Conservation (phyloP, 2,797 vertebrate species). For the Sciurus vulgaris region DNA sequence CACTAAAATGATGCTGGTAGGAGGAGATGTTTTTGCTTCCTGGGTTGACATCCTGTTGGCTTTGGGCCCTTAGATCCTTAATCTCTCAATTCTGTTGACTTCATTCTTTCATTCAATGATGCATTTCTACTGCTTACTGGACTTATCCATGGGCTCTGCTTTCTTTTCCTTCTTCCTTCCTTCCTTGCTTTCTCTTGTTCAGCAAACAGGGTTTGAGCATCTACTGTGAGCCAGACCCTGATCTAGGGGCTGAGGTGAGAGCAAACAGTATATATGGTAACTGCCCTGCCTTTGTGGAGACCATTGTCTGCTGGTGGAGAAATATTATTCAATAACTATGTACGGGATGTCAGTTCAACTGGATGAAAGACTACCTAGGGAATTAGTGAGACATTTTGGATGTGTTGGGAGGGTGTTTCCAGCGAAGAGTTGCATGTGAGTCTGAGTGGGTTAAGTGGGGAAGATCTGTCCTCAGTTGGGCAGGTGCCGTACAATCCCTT, state of each 20-base stretch:
- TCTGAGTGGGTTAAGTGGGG: not conserved
- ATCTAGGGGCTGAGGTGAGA: not conserved
- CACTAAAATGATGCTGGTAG: not conserved
- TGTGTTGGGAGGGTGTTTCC: not conserved
- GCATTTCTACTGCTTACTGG: not conserved
- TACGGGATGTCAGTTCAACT: not conserved
- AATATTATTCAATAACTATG: not conserved
- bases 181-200: not conserved
- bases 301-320: not conserved
- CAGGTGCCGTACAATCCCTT: no score
- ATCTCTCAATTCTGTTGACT: not conserved
- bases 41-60: not conserved
- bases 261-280: not conserved
- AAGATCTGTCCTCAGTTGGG: not conserved
- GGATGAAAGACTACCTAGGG: not conserved
- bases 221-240: not conserved
- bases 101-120: not conserved
- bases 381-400: not conserved
- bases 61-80: not conserved
- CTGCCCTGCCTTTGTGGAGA: not conserved
- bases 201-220: not conserved
- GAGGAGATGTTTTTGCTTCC: not conserved
- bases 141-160: not conserved
- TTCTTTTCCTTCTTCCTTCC: not conserved
- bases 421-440: not conserved